Evolutionary conservation across 2,797 vertebrate genomes (phyloP).

Genomic region (Eptatretus atami): DNA sequence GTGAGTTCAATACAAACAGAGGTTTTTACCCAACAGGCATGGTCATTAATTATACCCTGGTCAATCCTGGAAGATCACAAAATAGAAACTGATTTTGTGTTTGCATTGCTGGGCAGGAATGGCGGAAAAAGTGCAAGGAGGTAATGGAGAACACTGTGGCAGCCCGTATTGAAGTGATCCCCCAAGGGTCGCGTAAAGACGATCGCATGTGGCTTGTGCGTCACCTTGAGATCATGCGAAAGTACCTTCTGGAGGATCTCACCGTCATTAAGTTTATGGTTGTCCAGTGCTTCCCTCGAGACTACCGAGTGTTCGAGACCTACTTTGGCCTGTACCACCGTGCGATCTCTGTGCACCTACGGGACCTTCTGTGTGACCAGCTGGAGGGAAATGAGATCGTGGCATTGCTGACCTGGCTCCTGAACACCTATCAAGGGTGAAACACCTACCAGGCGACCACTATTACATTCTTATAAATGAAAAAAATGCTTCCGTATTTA

Average conservation of each 20-base stretch:
- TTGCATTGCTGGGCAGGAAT: conserved; percentile 12
- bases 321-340: conserved; percentile 51
- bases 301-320: conserved; percentile 32
- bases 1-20: too few species aligned
- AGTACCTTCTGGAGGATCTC: conserved; percentile 64
- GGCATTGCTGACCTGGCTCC: conserved; percentile 63
- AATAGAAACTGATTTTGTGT: too few species aligned
- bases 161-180: conserved; percentile 57
- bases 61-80: too few species aligned
- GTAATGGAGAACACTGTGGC: conserved; percentile 51
- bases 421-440: conserved; percentile 78
- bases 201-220: conserved; percentile 98
- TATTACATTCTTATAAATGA: background rate
- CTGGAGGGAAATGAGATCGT: conserved; percentile 87
- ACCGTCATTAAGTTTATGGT: conserved; percentile 51
- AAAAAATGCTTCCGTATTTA: too few species aligned
- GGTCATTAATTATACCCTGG: too few species aligned
- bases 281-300: conserved; percentile 65
- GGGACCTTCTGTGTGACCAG: conserved; percentile 51
- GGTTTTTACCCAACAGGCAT: too few species aligned
- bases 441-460: background rate
- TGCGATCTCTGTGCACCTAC: conserved; percentile 37
- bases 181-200: conserved; percentile 46
- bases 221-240: conserved; percentile 63
- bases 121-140: conserved; percentile 68